phyloP scores from a whole-genome alignment of 2,888 invertebrate species.

The Polymixis lichenea region DNA sequence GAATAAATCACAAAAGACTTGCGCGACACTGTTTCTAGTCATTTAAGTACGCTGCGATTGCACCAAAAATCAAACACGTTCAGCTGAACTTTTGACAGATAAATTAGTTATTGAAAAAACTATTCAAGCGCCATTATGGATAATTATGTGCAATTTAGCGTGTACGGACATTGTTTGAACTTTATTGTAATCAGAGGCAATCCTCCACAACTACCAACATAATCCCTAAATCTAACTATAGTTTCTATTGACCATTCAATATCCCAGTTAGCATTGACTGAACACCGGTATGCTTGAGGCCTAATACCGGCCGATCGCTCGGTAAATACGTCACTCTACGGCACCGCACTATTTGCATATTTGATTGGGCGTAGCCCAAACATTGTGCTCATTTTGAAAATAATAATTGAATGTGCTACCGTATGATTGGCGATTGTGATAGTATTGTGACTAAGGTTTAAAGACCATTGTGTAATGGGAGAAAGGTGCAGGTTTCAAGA shows the following conservation, averaged over 20 bases:
- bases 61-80: too few relatives aligned
- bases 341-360: conserved; percentile 77
- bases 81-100: too few relatives aligned
- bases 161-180: background rate
- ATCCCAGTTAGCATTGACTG: conserved; percentile 14
- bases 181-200: background rate
- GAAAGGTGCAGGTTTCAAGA: conserved; percentile 3
- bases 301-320: conserved; percentile 46
- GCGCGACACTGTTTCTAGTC: too few relatives aligned
- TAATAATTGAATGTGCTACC: conserved; percentile 58
- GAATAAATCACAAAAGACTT: too few relatives aligned
- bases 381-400: conserved; percentile 73
- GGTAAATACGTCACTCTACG: conserved; percentile 57
- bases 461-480: background rate
- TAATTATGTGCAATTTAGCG: too few relatives aligned
- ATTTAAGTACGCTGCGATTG: too few relatives aligned
- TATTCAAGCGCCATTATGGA: too few relatives aligned
- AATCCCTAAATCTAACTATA: conserved; percentile 1
- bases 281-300: conserved; percentile 31
- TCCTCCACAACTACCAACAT: too few relatives aligned
- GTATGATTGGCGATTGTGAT: conserved; percentile 45
- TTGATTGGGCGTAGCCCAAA: conserved; percentile 79
- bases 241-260: conserved; percentile 42
- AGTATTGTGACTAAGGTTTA: too few relatives aligned
- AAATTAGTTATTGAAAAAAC: too few relatives aligned